Base-by-base conservation (phyloP, 2,797 vertebrate species). In the Sebastes cheni region DNA sequence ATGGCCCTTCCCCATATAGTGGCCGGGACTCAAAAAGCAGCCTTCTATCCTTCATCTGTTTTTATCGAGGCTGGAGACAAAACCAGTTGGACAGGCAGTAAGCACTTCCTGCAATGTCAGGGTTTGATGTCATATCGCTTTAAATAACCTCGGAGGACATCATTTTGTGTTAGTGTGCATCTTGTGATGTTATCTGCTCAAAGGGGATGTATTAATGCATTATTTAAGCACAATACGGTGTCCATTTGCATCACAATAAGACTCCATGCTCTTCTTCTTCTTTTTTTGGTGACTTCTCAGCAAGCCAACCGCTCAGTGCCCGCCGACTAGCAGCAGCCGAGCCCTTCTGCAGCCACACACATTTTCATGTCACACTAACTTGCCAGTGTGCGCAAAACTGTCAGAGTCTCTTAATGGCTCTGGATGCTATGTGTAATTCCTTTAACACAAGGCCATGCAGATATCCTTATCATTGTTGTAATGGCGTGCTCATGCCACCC, bases 361-460 rank as follows among this genome's bases (percentile, higher is more conserved):
- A 82, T 85, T 93, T 86, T 82, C 80, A 72, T 90, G 92, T 92
- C 90, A 89, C 27, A 75, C 88, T 50, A 88, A 94, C 83, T 92
- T 89, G 91, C 90, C 82, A 85, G 84, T 77, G 91, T 89, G 83
- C 67, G 66, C 89, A 88, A 65, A 93, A 92, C 92, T 95, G 93
- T 95, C 94, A 93, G 76, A 56, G 46, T 89, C 72, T 70, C 90
- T 94, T 88, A 94, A 86, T 82, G 89, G 78, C 86, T 79, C 22
- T 77, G 87, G 88, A 81, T 93, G 92, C 87, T 86, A 94, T 94
- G 92, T 85, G 90, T 94, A 95, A 96, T 95, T 95, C 88, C 93
- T 95, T 94, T 94, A 96, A 95, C 93, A 85, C 86, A 73, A 90
- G 91, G 88, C 90, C 84, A 71, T 67, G 84, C 88, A 89, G 90